phyloP scores from a whole-genome alignment of 2,113 vertebrate species.

The Pedetes capensis region DNA sequence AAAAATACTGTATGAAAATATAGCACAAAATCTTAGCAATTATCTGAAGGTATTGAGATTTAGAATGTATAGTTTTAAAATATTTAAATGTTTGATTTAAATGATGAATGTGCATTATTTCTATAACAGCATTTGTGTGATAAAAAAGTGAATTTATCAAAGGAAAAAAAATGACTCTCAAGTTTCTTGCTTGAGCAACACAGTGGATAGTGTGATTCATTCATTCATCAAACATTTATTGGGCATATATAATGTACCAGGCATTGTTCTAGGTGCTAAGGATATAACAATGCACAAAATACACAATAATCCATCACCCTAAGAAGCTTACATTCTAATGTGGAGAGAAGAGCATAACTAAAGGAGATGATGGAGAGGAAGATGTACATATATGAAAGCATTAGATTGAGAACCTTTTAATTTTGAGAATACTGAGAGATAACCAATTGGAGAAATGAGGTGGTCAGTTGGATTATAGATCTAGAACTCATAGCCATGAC shows the following conservation, averaged over 20 bases:
- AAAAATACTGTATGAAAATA: not conserved
- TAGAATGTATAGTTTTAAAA: slow-evolving; percentile 27
- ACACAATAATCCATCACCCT: not conserved
- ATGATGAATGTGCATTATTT: slow-evolving; percentile 18
- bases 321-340: slow-evolving; percentile 2
- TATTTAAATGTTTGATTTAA: slow-evolving; percentile 36
- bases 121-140: too few relatives aligned
- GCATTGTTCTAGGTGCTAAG: not conserved
- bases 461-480: not conserved
- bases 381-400: not conserved
- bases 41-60: slow-evolving; percentile 22
- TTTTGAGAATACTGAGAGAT: slow-evolving; percentile 33
- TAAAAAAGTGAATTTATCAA: slow-evolving; percentile 33
- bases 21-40: slow-evolving; percentile 18
- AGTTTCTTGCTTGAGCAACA: slow-evolving; percentile 39
- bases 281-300: slow-evolving; percentile 1
- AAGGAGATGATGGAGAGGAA: not conserved
- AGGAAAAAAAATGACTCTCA: not conserved
- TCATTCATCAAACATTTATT: slow-evolving; percentile 43
- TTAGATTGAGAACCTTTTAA: slow-evolving; percentile 23
- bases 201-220: not conserved
- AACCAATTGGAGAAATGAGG: slow-evolving; percentile 1
- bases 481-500: not conserved
- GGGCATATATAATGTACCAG: slow-evolving; percentile 23
- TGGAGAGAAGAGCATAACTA: not conserved